phyloP scores from a whole-genome alignment of 2,113 vertebrate species.

The Mustela nigripes region DNA sequence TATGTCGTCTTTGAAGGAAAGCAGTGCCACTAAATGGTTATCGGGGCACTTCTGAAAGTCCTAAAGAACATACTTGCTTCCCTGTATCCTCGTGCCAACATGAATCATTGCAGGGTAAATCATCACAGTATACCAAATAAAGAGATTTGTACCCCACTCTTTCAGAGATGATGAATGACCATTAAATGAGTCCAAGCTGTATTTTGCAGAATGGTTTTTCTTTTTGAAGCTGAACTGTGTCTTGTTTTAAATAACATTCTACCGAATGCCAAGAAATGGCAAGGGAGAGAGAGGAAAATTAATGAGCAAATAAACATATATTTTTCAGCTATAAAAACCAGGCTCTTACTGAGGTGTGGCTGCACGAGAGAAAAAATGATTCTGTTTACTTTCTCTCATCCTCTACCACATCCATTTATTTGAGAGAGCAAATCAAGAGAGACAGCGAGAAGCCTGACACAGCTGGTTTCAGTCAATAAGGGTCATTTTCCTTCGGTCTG shows the following conservation, averaged over 20 bases:
- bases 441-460: slow-evolving; percentile 84
- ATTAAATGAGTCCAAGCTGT: slow-evolving; percentile 78
- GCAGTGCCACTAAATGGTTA: neutral
- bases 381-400: slow-evolving; percentile 81
- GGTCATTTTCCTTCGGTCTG: slow-evolving; percentile 90
- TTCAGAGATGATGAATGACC: slow-evolving; percentile 77
- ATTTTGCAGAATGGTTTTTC: slow-evolving; percentile 77
- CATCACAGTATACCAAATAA: slow-evolving; percentile 63
- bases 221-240: slow-evolving; percentile 75
- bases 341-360: slow-evolving; percentile 72
- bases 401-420: slow-evolving; percentile 85
- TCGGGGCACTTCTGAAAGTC: neutral
- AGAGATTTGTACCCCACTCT: slow-evolving; percentile 65
- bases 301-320: slow-evolving; percentile 82
- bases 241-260: slow-evolving; percentile 78
- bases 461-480: slow-evolving; percentile 93
- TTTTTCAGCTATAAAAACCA: slow-evolving; percentile 83
- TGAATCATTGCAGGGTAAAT: slow-evolving; percentile 33
- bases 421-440: slow-evolving; percentile 86
- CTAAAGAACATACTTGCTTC: neutral
- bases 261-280: slow-evolving; percentile 69
- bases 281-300: slow-evolving; percentile 65
- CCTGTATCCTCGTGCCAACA: neutral
- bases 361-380: slow-evolving; percentile 80
- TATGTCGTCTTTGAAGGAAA: neutral